Evolutionary conservation across 2,888 invertebrate species (phyloP).

Genomic region (Caenorhabditis sulstoni): DNA sequence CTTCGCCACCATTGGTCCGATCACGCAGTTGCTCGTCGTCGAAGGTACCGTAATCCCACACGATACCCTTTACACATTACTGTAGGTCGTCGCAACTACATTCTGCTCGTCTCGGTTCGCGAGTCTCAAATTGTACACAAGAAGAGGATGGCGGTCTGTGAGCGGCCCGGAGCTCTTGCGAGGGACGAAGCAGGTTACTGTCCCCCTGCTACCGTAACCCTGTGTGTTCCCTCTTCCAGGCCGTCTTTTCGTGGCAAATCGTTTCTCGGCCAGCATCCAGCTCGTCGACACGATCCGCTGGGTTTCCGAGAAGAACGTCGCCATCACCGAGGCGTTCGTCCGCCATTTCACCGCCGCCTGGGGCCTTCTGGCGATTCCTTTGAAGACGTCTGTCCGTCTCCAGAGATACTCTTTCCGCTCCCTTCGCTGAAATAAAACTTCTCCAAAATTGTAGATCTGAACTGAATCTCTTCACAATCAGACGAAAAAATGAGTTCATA

Average conservation of each 20-base stretch:
- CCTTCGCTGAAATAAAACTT: conserved; percentile 31
- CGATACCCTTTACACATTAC: neutral
- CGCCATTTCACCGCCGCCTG: conserved; percentile 67
- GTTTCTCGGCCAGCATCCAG: conserved; percentile 59
- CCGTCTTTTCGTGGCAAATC: conserved; percentile 68
- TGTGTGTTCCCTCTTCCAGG: conserved; percentile 45
- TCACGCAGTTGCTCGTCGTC: conserved; percentile 67
- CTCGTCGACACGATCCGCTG: conserved; percentile 69
- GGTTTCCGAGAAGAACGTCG: conserved; percentile 65
- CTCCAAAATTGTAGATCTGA: conserved; percentile 1
- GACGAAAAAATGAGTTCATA: neutral
- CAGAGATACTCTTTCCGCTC: conserved; percentile 65
- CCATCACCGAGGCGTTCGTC: conserved; percentile 60
- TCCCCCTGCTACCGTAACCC: conserved; percentile 3
- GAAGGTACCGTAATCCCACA: conserved; percentile 54
- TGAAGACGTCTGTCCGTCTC: conserved; percentile 59
- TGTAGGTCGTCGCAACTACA: conserved; percentile 66
- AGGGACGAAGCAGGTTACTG: conserved; percentile 61
- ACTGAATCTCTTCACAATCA: neutral
- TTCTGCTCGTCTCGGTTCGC: conserved; percentile 63
- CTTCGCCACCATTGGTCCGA: conserved; percentile 71
- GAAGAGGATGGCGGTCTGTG: conserved; percentile 67
- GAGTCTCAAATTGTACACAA: conserved; percentile 66
- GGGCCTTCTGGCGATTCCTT: conserved; percentile 67
- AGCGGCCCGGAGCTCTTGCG: conserved; percentile 67